phyloP scores from a whole-genome alignment of 1,140 invertebrate genomes.

The Saccostrea cuccullata region DNA sequence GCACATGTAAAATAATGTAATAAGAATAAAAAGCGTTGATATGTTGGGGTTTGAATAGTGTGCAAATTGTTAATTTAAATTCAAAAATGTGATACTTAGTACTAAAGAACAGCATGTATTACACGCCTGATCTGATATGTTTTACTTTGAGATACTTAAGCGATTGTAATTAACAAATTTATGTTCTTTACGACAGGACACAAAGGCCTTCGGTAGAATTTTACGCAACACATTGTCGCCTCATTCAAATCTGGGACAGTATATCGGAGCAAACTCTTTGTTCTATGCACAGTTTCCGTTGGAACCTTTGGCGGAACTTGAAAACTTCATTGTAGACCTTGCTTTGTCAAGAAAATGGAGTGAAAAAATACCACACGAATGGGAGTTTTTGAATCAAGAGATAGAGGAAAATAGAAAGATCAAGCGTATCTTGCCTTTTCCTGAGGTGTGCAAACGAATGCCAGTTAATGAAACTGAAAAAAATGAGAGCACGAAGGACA shows the following conservation, averaged over 20 bases:
- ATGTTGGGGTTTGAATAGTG: too few species aligned
- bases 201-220: background rate
- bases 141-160: too few species aligned
- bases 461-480: background rate
- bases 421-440: background rate
- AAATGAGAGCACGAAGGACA: background rate
- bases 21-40: too few species aligned
- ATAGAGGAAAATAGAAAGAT: background rate
- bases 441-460: background rate
- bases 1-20: too few species aligned
- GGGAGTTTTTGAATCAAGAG: background rate
- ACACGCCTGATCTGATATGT: too few species aligned
- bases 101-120: too few species aligned
- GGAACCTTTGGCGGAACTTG: background rate
- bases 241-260: background rate
- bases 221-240: background rate
- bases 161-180: background rate
- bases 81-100: too few species aligned
- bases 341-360: background rate
- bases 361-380: background rate
- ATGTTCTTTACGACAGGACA: background rate
- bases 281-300: background rate
- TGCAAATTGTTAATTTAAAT: too few species aligned
- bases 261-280: background rate
- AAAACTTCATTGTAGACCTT: background rate